Percentiles rank a stretch among this genome's conserved stretches.
Conservation (phyloP, 2,888 invertebrate species). For the Apodemia zela region DNA sequence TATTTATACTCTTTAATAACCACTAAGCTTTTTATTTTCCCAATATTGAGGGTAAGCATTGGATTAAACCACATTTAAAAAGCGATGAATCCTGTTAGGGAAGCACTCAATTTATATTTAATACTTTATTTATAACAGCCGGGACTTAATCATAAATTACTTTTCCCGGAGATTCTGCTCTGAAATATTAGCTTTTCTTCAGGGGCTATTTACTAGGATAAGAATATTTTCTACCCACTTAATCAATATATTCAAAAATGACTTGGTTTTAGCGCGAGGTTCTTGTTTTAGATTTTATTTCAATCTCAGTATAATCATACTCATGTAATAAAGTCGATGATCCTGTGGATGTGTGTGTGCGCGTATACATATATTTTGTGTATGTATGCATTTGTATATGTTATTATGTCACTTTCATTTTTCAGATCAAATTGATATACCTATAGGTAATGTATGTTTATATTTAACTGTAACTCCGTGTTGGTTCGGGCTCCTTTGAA, state of each 20-base stretch:
- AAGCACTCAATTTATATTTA: slow-evolving; percentile 13
- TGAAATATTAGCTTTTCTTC: slow-evolving; percentile 12
- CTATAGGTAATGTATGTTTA: too few relatives aligned
- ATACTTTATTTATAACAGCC: slow-evolving; percentile 13
- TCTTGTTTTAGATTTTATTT: too few relatives aligned
- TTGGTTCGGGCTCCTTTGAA: too few relatives aligned
- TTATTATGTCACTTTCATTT: too few relatives aligned
- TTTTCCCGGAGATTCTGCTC: not conserved
- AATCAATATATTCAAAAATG: not conserved
- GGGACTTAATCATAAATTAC: slow-evolving; percentile 14
- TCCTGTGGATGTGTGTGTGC: too few relatives aligned
- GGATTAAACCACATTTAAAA: slow-evolving; percentile 2
- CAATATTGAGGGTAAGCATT: slow-evolving; percentile 5
- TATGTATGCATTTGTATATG: too few relatives aligned
- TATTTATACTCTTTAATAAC: slow-evolving; percentile 5
- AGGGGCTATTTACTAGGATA: slow-evolving; percentile 1
- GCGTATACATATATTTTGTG: too few relatives aligned
- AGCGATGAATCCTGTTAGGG: slow-evolving; percentile 5
- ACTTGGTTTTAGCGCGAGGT: too few relatives aligned
- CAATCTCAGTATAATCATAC: too few relatives aligned
- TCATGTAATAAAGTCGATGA: too few relatives aligned
- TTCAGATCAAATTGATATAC: too few relatives aligned
- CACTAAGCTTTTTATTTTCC: slow-evolving; percentile 11
- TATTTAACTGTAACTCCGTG: too few relatives aligned
- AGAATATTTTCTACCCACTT: not conserved